phyloP scores from a whole-genome alignment of 2,888 invertebrate genomes.

The Ophonus ardosiacus region DNA sequence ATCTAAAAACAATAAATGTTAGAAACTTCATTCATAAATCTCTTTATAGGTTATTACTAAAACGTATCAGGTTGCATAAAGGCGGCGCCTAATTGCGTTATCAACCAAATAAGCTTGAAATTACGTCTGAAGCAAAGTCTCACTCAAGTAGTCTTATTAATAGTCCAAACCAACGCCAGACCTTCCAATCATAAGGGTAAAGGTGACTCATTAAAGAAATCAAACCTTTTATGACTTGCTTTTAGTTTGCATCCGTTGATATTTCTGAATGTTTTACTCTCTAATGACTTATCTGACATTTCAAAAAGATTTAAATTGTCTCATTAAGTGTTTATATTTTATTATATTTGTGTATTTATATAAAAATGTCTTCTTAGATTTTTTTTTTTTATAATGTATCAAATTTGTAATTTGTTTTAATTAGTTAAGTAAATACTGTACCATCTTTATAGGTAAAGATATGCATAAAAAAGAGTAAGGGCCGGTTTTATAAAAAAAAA shows the following conservation, averaged over 20 bases:
- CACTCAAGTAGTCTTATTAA: slow-evolving; percentile 32
- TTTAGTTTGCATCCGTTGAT: background rate
- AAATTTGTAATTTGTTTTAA: too few relatives aligned
- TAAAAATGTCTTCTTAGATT: too few relatives aligned
- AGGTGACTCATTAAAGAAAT: slow-evolving; percentile 32
- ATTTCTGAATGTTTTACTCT: background rate
- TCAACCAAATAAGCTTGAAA: slow-evolving; percentile 32
- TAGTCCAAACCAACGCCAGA: slow-evolving; percentile 15
- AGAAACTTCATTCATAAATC: too few relatives aligned
- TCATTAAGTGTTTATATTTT: too few relatives aligned
- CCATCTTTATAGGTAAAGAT: too few relatives aligned
- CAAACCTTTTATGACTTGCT: background rate
- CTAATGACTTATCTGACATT: background rate
- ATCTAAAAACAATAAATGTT: too few relatives aligned
- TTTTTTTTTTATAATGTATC: too few relatives aligned
- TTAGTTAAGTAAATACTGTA: too few relatives aligned
- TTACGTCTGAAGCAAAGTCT: slow-evolving; percentile 38
- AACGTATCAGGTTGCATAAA: background rate
- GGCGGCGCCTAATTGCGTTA: background rate
- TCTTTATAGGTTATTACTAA: too few relatives aligned
- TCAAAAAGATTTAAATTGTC: background rate
- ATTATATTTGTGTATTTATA: too few relatives aligned
- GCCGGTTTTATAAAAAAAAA: too few relatives aligned
- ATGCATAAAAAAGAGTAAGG: too few relatives aligned
- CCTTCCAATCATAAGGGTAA: slow-evolving; percentile 32